Conservation (phyloP, 2,797 vertebrate genomes). For the Rhynchotus rufescens region DNA sequence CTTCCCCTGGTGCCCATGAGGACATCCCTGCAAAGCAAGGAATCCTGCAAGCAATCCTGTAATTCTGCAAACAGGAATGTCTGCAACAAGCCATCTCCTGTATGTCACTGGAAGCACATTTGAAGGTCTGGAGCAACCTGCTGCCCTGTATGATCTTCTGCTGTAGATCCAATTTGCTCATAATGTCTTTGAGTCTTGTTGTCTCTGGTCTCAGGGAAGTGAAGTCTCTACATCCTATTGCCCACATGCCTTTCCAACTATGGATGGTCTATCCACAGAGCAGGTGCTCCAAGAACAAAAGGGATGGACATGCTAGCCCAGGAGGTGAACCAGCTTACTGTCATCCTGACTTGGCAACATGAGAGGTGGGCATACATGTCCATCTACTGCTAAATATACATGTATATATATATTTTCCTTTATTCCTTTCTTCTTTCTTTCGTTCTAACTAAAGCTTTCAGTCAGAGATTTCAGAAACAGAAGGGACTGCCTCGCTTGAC, state of each 20-base stretch:
- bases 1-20: not conserved
- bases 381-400: not conserved
- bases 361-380: not conserved
- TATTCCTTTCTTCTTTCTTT: not conserved
- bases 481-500: not conserved
- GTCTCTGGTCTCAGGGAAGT: not conserved
- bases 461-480: not conserved
- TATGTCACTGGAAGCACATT: not conserved
- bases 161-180: not conserved
- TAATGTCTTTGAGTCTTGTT: not conserved
- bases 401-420: not conserved
- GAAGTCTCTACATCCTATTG: fast-evolving
- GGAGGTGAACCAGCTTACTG: not conserved
- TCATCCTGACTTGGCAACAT: not conserved
- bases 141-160: not conserved
- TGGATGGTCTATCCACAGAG: not conserved
- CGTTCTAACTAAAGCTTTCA: conserved; percentile 45
- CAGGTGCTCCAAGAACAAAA: not conserved
- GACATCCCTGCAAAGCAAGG: fast-evolving
- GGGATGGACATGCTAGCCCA: not conserved
- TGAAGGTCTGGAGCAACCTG: not conserved
- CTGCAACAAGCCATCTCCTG: not conserved
- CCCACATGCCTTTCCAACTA: fast-evolving
- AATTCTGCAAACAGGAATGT: not conserved
- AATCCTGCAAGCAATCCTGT: too few relatives aligned